Percentiles rank a stretch among this genome's conserved stretches.
phyloP scores from a whole-genome alignment of 2,797 vertebrate genomes.

The Alfaro cultratus region DNA sequence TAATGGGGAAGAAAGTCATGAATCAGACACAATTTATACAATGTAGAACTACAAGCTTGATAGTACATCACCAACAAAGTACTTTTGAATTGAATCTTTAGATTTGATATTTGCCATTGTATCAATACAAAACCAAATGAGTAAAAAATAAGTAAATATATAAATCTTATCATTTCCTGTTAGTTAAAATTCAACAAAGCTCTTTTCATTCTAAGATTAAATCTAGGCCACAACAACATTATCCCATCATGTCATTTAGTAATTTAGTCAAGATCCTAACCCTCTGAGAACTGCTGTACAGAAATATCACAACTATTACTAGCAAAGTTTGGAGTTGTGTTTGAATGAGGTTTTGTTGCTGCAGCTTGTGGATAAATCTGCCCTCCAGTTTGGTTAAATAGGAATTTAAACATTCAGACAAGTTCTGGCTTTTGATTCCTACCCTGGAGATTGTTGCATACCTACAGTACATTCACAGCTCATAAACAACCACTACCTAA shows the following conservation, averaged over 20 bases:
- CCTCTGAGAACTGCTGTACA: neutral
- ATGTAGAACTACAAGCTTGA: neutral
- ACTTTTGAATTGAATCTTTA: neutral
- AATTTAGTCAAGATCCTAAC: neutral
- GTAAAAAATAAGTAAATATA: neutral
- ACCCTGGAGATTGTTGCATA: neutral
- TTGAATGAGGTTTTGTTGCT: neutral
- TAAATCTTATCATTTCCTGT: neutral
- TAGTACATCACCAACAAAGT: neutral
- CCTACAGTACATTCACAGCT: neutral
- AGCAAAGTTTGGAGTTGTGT: neutral
- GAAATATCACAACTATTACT: neutral
- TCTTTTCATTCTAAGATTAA: neutral
- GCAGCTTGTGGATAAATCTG: neutral
- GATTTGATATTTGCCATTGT: neutral
- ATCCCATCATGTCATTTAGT: neutral
- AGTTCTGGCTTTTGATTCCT: neutral
- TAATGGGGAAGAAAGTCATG: neutral
- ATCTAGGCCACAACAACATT: neutral
- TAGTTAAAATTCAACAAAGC: constrained; percentile 2
- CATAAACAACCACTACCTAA: neutral
- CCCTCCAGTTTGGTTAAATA: neutral
- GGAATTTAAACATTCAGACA: neutral
- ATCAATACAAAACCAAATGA: neutral
- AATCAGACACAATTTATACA: neutral